Evolutionary conservation across 2,113 vertebrate genomes (phyloP), one percentile per base, ranked within the genome.

Genomic region (Zapornia atra): DNA sequence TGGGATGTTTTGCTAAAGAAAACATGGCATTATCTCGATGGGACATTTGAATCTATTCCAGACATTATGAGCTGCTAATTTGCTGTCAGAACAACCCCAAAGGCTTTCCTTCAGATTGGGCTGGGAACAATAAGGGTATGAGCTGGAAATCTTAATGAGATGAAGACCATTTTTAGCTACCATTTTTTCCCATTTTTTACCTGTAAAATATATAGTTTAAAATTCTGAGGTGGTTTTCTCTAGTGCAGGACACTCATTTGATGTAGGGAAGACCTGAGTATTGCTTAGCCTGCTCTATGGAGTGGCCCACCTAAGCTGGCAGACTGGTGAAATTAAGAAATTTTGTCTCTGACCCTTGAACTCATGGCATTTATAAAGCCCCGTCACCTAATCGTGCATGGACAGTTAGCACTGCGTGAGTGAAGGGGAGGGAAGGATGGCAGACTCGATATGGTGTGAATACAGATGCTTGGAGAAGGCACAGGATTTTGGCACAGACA

Each of bases 11-110:
- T 86, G 70, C 54, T 60, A 70, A 91, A 56, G 72, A 96, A 83
- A 95, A 17, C 16, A 73, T 53, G 46, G 14, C 40, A 53, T 88
- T 86, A 86, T 82, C 54, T 42, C 2, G 3, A 4, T 53, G 51
- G 59, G 75, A 76, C 16, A 25, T 69, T 75, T 70, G 69, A 96
- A 96, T 89, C 54, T 48, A 71, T 71, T 96, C 68, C 86, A 97
- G 84, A 85, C 61, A 56, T 94, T 88, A 91, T 50, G 86, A 96
- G 31, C 54, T 96, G 61, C 69, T 94, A 90, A 94, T 87, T 90
- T 97, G 40, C 65, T 86, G 54, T 82, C 82, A 82, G 54, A 96
- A 73, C 57, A 92, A 65, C 70, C 69, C 86, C 73, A 88, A 93
- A 94, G 69, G 11, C 42, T 51, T 90, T 91, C n/a, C 61, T 94